These are phyloP conservation scores for Alentia gelatinosa DNA, from an alignment of 2,888 invertebrate species.

Conservation along the genomic window DNA sequence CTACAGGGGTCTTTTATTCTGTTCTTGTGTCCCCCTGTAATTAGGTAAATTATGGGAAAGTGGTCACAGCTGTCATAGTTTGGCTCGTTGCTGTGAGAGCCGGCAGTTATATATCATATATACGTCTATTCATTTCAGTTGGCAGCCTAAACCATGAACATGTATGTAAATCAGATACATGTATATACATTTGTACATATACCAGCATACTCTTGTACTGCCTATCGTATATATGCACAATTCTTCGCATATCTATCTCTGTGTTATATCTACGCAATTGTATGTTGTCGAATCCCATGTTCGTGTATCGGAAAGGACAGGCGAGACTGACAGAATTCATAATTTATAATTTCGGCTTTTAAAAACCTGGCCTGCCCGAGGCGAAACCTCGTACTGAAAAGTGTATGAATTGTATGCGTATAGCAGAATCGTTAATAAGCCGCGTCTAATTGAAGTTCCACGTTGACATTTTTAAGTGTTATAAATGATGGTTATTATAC, in stretches of 20 bases:
- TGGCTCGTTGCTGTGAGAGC: not conserved
- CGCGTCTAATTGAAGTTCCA: no score
- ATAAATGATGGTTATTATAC: not conserved
- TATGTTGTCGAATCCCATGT: no score
- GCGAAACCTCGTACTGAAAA: no score
- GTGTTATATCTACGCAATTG: no score
- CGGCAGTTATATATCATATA: not conserved
- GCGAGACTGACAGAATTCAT: not conserved
- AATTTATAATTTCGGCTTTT: not conserved
- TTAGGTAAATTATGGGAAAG: not conserved
- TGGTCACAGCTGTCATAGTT: not conserved
- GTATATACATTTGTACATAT: not conserved
- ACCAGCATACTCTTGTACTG: not conserved
- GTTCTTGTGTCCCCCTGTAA: not conserved
- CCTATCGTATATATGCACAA: no score
- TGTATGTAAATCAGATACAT: not conserved
- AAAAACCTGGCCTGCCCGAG: no score
- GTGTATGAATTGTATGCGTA: no score
- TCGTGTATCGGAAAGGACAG: no score
- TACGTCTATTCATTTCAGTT: not conserved
- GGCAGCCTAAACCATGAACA: not conserved
- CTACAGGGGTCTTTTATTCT: not conserved
- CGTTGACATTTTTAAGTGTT: not conserved
- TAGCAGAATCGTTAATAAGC: no score
- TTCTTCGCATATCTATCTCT: no score